Conservation (phyloP, 2,113 vertebrate genomes). For the Myrmecophaga tridactyla region DNA sequence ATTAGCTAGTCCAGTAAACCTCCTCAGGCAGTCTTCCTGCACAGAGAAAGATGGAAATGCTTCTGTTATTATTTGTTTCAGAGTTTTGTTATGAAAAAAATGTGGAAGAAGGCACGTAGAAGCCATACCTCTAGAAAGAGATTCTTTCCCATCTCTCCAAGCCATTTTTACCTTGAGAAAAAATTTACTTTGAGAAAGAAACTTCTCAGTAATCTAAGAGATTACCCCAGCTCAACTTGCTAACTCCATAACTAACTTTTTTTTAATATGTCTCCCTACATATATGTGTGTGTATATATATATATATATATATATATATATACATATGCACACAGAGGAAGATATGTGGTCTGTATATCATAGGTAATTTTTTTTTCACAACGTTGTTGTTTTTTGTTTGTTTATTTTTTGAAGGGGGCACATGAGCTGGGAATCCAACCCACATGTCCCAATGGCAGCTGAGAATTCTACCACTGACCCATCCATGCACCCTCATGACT, state of each 20-base stretch:
- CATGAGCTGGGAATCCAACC: too few species aligned
- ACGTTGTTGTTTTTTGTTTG: too few species aligned
- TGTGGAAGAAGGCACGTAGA: neutral
- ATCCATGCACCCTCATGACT: neutral
- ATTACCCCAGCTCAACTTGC: neutral
- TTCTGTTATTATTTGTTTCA: slow-evolving; percentile 45
- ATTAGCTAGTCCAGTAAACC: slow-evolving; percentile 43
- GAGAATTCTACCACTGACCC: too few species aligned
- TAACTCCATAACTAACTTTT: neutral
- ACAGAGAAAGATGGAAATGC: neutral
- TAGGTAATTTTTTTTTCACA: too few species aligned
- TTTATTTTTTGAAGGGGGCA: too few species aligned
- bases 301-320: too few species aligned
- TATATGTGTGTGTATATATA: too few species aligned
- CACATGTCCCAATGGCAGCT: too few species aligned
- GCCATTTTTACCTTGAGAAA: neutral
- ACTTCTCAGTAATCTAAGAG: neutral
- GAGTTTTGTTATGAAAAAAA: neutral
- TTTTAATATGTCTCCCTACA: too few species aligned
- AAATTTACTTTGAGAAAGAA: too few species aligned
- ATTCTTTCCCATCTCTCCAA: neutral
- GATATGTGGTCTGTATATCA: too few species aligned
- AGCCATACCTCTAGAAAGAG: neutral
- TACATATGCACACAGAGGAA: too few species aligned
- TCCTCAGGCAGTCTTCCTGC: neutral